phyloP scores from a whole-genome alignment of 2,797 vertebrate genomes.

The Loriculus beryllinus region DNA sequence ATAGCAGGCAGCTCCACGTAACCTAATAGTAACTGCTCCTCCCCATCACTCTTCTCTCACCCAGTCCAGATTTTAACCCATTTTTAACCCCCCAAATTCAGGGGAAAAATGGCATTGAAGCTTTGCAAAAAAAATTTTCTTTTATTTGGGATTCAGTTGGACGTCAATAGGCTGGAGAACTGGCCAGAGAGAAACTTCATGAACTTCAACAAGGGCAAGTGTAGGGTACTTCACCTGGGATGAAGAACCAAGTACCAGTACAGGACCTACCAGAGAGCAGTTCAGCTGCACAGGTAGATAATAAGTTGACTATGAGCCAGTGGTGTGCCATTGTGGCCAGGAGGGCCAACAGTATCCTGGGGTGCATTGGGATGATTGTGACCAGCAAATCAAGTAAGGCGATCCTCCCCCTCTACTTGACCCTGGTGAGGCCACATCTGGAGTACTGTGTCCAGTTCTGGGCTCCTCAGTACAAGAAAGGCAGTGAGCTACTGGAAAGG shows the following conservation, averaged over 20 bases:
- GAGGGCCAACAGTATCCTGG: neutral
- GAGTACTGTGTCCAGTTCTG: neutral
- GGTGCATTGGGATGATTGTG: neutral
- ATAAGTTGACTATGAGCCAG: neutral
- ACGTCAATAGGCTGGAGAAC: neutral
- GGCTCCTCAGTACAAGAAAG: neutral
- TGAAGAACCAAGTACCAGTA: neutral
- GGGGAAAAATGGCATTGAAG: neutral
- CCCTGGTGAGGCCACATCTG: neutral
- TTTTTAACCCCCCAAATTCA: neutral
- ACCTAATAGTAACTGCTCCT: accelerated
- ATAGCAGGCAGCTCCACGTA: neutral
- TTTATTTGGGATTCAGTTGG: neutral
- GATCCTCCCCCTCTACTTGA: neutral
- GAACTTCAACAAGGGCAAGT: neutral
- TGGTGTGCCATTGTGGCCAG: neutral
- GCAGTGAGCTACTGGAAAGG: neutral
- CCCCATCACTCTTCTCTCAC: accelerated
- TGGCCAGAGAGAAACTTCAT: neutral
- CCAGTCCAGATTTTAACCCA: neutral
- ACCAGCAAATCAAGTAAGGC: neutral
- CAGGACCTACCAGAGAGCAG: neutral
- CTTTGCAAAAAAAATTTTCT: accelerated
- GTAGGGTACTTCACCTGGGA: neutral
- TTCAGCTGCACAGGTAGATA: neutral